These are phyloP conservation scores for Gila orcuttii DNA, from an alignment of 2,113 vertebrate genomes.

Conservation along the genomic window DNA sequence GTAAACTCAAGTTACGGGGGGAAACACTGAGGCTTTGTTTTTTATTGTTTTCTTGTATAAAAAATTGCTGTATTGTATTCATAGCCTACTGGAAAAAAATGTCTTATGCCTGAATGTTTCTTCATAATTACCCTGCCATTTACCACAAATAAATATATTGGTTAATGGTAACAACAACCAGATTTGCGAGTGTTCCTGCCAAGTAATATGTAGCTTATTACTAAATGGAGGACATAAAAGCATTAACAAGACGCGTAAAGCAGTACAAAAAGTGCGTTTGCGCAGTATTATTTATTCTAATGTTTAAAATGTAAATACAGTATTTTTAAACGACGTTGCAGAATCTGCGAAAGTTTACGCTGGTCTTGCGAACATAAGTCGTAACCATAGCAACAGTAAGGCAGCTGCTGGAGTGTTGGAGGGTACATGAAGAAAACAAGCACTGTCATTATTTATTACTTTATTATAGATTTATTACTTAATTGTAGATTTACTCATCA, in stretches of 20 bases:
- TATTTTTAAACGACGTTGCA: neutral
- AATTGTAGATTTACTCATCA: neutral
- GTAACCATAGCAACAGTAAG: slow-evolving; percentile 34
- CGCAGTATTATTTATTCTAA: neutral
- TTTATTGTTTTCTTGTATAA: neutral
- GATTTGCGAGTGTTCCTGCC: slow-evolving; percentile 19
- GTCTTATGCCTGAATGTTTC: slow-evolving; percentile 46
- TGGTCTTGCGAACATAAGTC: neutral
- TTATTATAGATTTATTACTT: neutral
- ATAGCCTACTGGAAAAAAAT: neutral
- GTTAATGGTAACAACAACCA: slow-evolving; percentile 1
- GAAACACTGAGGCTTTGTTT: slow-evolving; percentile 17
- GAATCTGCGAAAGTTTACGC: neutral
- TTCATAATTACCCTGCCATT: slow-evolving; percentile 27
- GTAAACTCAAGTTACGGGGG: slow-evolving; percentile 20
- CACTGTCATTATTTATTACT: neutral
- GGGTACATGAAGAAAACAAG: neutral
- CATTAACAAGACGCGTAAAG: neutral
- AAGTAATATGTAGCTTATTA: neutral
- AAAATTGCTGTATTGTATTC: slow-evolving; percentile 23
- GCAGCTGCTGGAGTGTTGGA: neutral
- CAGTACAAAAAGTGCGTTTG: neutral
- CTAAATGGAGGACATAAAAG: neutral
- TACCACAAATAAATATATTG: slow-evolving; percentile 45
- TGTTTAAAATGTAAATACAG: neutral